Percentiles rank a stretch among this genome's conserved stretches.
These are phyloP conservation scores for Philopotamus ludificatus DNA, from an alignment of 1,140 invertebrate genomes.

Conservation along the genomic window DNA sequence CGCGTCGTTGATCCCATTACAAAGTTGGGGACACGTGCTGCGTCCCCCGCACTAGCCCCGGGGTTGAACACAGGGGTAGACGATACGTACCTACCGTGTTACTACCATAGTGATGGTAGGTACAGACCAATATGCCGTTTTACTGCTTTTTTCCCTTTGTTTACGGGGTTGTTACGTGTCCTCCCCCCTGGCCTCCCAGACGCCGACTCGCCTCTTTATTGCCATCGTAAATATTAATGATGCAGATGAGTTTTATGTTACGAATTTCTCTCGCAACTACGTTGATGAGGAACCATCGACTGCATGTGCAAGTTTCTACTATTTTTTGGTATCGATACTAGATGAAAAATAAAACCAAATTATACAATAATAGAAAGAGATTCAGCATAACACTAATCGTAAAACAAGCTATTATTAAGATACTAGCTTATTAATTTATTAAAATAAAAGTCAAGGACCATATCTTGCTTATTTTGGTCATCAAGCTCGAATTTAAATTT, in stretches of 20 bases:
- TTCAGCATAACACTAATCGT: too few species aligned
- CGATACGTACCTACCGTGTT: background rate
- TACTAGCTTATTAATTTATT: too few species aligned
- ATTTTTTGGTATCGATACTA: too few species aligned
- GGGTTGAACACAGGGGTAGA: background rate
- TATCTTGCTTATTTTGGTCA: too few species aligned
- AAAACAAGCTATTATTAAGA: too few species aligned
- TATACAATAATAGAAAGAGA: too few species aligned
- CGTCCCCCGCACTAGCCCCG: background rate
- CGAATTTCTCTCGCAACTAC: slow-evolving; percentile 19
- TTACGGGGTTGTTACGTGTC: slow-evolving; percentile 30
- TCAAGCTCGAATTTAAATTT: too few species aligned
- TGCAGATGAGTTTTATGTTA: slow-evolving; percentile 37
- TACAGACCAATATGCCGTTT: slow-evolving; percentile 30
- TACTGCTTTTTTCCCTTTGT: slow-evolving; percentile 30
- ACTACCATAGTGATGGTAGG: background rate
- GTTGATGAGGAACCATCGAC: slow-evolving; percentile 7
- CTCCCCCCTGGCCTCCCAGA: slow-evolving; percentile 8
- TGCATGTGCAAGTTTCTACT: slow-evolving; percentile 1
- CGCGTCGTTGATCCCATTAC: background rate
- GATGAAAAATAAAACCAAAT: too few species aligned
- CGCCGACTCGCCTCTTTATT: slow-evolving; percentile 28
- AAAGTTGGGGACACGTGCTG: background rate
- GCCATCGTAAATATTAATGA: slow-evolving; percentile 39
- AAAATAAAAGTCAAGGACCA: too few species aligned